Conservation (phyloP, 2,113 vertebrate species). For the Nannospalax galili region DNA sequence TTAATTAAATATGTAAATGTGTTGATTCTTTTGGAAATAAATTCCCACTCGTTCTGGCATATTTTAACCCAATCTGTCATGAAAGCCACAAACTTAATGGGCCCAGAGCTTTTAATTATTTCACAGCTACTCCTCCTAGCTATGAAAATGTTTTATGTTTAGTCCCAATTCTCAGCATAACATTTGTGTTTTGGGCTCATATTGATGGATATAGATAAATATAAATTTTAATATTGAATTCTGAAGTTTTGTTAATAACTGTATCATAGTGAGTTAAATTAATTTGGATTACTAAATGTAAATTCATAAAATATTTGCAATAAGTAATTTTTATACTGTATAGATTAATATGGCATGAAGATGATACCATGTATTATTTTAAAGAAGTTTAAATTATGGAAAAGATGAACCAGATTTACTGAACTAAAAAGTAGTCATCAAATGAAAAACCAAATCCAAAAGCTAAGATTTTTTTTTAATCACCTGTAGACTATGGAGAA, state of each 20-base stretch:
- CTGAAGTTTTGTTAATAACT: too few species aligned
- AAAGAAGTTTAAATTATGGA: not conserved
- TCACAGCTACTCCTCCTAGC: not conserved
- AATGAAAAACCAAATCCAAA: not conserved
- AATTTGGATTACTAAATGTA: not conserved
- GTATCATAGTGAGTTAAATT: too few species aligned
- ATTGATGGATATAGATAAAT: too few species aligned
- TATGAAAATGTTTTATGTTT: not conserved
- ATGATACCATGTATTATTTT: not conserved
- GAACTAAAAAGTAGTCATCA: too few species aligned
- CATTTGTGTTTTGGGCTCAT: not conserved
- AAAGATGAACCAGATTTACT: not conserved
- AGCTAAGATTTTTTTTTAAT: not conserved
- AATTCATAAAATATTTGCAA: conserved; percentile 2
- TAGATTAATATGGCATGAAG: conserved; percentile 12
- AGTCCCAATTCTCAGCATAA: not conserved
- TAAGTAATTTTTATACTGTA: conserved; percentile 10
- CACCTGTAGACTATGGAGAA: not conserved
- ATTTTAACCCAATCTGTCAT: not conserved
- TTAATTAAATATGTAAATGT: too few species aligned
- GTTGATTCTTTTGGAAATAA: conserved; percentile 47
- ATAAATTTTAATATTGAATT: conserved; percentile 5
- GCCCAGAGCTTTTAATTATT: not conserved
- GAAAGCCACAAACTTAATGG: not conserved
- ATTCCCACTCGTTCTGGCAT: not conserved